phyloP scores from a whole-genome alignment of 2,888 invertebrate species.

The Ganaspis brasiliensis region DNA sequence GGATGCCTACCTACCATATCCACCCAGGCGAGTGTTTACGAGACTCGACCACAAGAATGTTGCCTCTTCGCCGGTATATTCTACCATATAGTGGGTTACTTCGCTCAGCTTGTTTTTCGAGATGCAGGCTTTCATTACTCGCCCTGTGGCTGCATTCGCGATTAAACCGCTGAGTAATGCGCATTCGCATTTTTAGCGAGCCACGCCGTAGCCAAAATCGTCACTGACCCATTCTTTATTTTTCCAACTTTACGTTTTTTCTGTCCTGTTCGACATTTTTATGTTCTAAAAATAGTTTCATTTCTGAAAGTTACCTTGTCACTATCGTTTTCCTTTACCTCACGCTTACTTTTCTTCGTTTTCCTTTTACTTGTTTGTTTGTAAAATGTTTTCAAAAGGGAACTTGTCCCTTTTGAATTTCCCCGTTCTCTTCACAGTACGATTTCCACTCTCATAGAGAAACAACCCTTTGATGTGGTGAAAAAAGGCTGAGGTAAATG shows the following conservation, averaged over 20 bases:
- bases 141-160: conserved; percentile 70
- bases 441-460: neutral
- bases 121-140: conserved; percentile 76
- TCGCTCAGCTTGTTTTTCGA: conserved; percentile 70
- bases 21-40: conserved; percentile 70
- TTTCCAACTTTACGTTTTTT: neutral
- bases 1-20: conserved; percentile 55
- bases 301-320: too few relatives aligned
- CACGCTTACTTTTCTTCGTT: neutral
- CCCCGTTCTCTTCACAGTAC: neutral
- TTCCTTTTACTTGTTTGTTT: neutral
- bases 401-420: neutral
- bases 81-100: conserved; percentile 37
- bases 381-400: neutral
- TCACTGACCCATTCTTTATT: conserved; percentile 59
- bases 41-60: conserved; percentile 77
- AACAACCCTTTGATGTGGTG: neutral
- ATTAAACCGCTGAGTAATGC: conserved; percentile 78
- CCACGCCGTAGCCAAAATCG: conserved; percentile 63
- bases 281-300: neutral
- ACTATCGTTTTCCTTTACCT: too few relatives aligned
- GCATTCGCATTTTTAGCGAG: conserved; percentile 75
- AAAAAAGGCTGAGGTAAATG: neutral
- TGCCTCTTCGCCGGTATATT: conserved; percentile 60
- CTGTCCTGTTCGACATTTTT: neutral